Evolutionary conservation across 2,797 vertebrate genomes (phyloP).

Genomic region (Percopsis omiscomaycus): DNA sequence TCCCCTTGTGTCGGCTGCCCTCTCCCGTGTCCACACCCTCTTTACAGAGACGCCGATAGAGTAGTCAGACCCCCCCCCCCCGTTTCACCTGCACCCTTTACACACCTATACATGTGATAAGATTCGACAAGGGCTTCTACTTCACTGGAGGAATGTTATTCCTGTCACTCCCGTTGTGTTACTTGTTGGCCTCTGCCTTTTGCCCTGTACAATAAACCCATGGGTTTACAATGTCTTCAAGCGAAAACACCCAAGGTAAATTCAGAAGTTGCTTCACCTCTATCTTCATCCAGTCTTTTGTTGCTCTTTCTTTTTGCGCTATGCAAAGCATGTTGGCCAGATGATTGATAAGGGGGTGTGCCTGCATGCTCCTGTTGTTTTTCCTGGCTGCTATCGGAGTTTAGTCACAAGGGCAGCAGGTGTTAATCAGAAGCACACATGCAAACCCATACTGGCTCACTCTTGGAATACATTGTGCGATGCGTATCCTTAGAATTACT

Average conservation of each 20-base stretch:
- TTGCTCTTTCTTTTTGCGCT: slow-evolving; percentile 9
- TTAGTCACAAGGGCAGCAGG: slow-evolving; percentile 19
- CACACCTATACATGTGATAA: not conserved
- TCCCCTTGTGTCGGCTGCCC: slow-evolving; percentile 33
- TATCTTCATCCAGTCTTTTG: slow-evolving; percentile 6
- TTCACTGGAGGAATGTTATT: slow-evolving; percentile 5
- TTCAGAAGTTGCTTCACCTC: slow-evolving; percentile 7
- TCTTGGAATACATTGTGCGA: slow-evolving; percentile 28
- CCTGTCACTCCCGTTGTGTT: slow-evolving; percentile 1
- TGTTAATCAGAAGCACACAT: slow-evolving; percentile 15
- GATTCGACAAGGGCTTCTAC: no score
- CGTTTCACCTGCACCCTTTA: not conserved
- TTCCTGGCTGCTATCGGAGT: slow-evolving; percentile 8
- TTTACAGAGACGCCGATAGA: slow-evolving; percentile 51
- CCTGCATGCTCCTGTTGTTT: slow-evolving; percentile 33
- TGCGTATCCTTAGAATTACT: slow-evolving; percentile 29
- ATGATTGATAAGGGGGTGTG: slow-evolving; percentile 32
- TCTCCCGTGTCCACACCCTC: slow-evolving; percentile 49
- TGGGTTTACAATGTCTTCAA: not conserved
- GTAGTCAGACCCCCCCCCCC: slow-evolving; percentile 41
- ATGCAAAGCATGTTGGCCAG: slow-evolving; percentile 14
- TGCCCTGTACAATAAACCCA: slow-evolving; percentile 9
- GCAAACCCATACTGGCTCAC: slow-evolving; percentile 20
- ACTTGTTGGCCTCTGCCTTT: not conserved
- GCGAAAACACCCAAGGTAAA: slow-evolving; percentile 5